Conservation (phyloP, 2,797 vertebrate species). For the Otus scops region DNA sequence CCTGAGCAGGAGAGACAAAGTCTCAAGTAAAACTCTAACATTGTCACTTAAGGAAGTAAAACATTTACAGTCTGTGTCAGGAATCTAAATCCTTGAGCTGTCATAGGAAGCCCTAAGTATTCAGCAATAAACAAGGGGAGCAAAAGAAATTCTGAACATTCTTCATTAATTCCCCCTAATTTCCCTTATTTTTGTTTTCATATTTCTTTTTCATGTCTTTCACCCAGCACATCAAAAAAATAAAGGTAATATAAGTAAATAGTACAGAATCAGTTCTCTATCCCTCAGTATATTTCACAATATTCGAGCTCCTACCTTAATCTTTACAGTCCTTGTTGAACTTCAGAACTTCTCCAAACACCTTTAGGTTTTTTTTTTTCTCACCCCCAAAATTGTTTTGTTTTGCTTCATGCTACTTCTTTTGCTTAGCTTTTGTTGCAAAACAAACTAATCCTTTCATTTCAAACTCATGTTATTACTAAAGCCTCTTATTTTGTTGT, state of each 20-base stretch:
- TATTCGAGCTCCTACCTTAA: not conserved
- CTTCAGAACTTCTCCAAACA: not conserved
- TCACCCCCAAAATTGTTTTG: not conserved
- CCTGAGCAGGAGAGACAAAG: not conserved
- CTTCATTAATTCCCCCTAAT: not conserved
- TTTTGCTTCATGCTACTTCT: not conserved
- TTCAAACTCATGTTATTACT: not conserved
- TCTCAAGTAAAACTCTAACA: not conserved
- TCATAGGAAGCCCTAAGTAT: not conserved
- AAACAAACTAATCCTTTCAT: slow-evolving; percentile 35
- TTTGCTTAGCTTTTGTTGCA: not conserved
- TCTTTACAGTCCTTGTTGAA: not conserved
- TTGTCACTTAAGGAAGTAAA: not conserved
- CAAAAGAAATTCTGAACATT: not conserved
- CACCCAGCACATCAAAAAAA: not conserved
- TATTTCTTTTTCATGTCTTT: not conserved
- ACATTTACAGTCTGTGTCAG: not conserved
- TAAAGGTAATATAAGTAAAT: not conserved
- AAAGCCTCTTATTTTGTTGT: slow-evolving; percentile 22
- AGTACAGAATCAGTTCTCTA: not conserved
- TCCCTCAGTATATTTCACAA: not conserved
- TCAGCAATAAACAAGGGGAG: not conserved
- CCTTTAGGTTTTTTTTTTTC: not conserved
- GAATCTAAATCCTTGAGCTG: not conserved
- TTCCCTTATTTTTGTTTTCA: not conserved